Conservation (phyloP, 2,797 vertebrate genomes). For the Oceanodroma leucorhoa region DNA sequence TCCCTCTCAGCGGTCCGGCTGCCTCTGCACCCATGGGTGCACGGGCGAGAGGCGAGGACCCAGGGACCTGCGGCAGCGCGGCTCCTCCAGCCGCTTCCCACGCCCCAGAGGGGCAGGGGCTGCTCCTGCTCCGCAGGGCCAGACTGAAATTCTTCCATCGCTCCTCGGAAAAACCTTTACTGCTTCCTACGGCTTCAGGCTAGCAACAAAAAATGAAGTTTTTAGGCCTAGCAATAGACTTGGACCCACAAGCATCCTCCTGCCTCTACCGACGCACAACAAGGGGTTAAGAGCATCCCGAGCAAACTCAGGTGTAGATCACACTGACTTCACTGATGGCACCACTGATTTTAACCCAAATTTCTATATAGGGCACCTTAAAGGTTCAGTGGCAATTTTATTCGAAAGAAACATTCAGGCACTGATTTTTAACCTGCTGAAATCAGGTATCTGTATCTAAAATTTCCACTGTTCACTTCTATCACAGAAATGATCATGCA, state of each 20-base stretch:
- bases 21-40: not conserved
- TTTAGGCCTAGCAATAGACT: not conserved
- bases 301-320: not conserved
- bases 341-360: not conserved
- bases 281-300: not conserved
- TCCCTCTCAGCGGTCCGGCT: accelerated
- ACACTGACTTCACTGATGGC: not conserved
- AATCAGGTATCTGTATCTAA: not conserved
- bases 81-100: not conserved
- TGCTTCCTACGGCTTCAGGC: not conserved
- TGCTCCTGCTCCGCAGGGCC: not conserved
- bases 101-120: accelerated
- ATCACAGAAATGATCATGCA: not conserved
- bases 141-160: not conserved
- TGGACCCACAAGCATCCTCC: not conserved
- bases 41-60: accelerated
- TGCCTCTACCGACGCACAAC: not conserved
- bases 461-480: not conserved
- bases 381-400: not conserved
- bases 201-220: not conserved
- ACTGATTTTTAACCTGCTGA: not conserved
- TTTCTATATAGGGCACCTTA: not conserved
- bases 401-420: accelerated
- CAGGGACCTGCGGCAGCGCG: accelerated
- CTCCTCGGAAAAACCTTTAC: not conserved